Conservation (phyloP, 1,140 invertebrate species). For the Piezodorus guildinii region DNA sequence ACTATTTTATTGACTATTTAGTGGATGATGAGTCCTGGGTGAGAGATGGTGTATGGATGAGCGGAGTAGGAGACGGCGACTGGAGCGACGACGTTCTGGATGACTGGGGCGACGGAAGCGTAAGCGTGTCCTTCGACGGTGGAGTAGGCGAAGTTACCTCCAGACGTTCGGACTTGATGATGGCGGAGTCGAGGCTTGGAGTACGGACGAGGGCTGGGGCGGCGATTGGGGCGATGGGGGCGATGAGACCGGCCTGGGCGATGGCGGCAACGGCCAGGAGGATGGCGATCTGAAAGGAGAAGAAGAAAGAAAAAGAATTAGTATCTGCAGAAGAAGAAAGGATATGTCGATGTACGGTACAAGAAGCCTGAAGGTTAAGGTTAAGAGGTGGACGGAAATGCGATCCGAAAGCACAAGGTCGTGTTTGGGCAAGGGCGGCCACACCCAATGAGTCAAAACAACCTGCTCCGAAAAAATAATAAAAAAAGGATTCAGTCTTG, state of each 20-base stretch:
- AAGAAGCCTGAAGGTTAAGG: no score
- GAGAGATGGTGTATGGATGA: conserved; percentile 22
- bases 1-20: not conserved
- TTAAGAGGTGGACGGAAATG: no score
- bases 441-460: no score
- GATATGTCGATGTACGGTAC: no score
- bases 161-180: conserved; percentile 39
- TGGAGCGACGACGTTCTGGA: conserved; percentile 30
- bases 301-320: not conserved
- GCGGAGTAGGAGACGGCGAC: conserved; percentile 30
- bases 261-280: conserved; percentile 18
- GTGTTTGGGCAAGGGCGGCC: no score
- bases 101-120: conserved; percentile 36
- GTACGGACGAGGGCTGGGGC: conserved; percentile 34
- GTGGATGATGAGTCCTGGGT: conserved; percentile 18
- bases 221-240: conserved; percentile 15
- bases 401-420: no score
- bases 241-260: conserved; percentile 20
- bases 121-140: conserved; percentile 42
- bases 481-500: no score
- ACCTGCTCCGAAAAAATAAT: no score
- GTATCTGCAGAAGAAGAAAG: no score
- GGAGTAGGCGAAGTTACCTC: conserved; percentile 44
- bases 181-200: conserved; percentile 40
- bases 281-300: conserved; percentile 20